These are phyloP conservation scores for Siderastrea siderea DNA, from an alignment of 92 coral and sea anemone genomes.

Conservation along the genomic window DNA sequence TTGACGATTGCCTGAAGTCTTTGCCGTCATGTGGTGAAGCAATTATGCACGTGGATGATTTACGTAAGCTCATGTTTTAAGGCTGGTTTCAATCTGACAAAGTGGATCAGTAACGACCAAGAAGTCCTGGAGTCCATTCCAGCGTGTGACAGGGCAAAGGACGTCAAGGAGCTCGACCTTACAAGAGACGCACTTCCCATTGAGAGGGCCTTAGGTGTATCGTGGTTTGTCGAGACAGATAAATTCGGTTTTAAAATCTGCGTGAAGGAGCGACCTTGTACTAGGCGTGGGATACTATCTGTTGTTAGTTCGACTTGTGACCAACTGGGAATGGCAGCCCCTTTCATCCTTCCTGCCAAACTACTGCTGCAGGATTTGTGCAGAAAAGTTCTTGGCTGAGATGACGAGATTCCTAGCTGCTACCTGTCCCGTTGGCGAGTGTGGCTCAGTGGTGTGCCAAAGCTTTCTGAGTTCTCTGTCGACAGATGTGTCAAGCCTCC, in stretches of 20 bases:
- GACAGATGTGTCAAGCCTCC: neutral
- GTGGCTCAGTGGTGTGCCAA: conserved; percentile 34
- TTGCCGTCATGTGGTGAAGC: conserved; percentile 39
- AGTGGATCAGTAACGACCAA: conserved; percentile 2
- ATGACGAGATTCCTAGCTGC: conserved; percentile 42
- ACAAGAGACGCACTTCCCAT: conserved; percentile 9
- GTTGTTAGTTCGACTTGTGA: conserved; percentile 17
- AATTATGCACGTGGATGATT: conserved; percentile 27
- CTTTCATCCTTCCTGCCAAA: conserved; percentile 52
- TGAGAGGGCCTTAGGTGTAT: conserved; percentile 61
- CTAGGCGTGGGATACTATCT: conserved; percentile 3
- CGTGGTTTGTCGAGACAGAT: conserved; percentile 60
- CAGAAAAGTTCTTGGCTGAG: conserved; percentile 36
- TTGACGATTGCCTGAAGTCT: conserved; percentile 67
- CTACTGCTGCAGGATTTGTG: conserved; percentile 43
- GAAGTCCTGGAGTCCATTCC: conserved; percentile 59
- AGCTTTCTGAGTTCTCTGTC: conserved; percentile 35
- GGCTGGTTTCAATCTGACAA: conserved; percentile 47
- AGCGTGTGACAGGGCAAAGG: conserved; percentile 36
- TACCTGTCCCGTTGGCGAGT: conserved; percentile 35
- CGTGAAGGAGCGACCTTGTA: neutral
- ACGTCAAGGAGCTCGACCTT: conserved; percentile 48
- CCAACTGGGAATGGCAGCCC: conserved; percentile 52
- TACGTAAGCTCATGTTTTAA: conserved; percentile 42
- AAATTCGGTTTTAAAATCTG: neutral